A percentile compares a stretch with the other conserved stretches of the same genome.
Conservation (phyloP, 2,113 vertebrate genomes). For the Galemys pyrenaicus region DNA sequence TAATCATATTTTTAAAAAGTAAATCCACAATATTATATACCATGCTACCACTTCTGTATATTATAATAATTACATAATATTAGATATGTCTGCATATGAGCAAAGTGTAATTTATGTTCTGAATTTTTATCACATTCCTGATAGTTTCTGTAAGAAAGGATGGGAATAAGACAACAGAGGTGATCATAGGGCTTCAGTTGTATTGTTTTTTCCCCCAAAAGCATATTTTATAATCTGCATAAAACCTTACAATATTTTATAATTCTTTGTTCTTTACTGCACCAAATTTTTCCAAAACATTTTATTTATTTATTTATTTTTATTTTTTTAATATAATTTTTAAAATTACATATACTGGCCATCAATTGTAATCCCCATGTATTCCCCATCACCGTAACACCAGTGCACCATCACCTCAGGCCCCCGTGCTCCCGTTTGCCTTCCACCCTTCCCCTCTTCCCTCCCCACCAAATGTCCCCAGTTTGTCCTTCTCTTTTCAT, state of each 20-base stretch:
- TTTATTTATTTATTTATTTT: no score
- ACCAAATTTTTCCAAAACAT: not conserved
- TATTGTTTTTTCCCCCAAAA: not conserved
- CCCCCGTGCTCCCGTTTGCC: no score
- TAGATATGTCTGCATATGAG: not conserved
- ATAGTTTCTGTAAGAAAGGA: not conserved
- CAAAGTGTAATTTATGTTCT: not conserved
- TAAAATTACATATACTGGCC: no score
- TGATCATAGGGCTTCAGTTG: not conserved
- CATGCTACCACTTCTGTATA: not conserved
- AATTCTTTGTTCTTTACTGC: conserved; percentile 17
- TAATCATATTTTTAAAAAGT: conserved; percentile 2
- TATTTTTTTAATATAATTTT: no score
- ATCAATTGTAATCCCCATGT: no score
- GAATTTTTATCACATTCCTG: conserved; percentile 2
- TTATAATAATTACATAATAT: conserved; percentile 13
- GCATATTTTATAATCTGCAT: no score
- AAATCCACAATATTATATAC: not conserved
- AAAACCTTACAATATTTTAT: not conserved
- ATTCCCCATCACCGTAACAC: no score
- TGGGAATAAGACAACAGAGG: not conserved
- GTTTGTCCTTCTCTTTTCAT: no score
- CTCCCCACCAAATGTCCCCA: no score
- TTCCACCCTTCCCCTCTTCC: no score
- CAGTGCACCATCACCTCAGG: no score